Evolutionary conservation across 2,888 invertebrate genomes (phyloP).

Genomic region (Epistrophe grossulariae): DNA sequence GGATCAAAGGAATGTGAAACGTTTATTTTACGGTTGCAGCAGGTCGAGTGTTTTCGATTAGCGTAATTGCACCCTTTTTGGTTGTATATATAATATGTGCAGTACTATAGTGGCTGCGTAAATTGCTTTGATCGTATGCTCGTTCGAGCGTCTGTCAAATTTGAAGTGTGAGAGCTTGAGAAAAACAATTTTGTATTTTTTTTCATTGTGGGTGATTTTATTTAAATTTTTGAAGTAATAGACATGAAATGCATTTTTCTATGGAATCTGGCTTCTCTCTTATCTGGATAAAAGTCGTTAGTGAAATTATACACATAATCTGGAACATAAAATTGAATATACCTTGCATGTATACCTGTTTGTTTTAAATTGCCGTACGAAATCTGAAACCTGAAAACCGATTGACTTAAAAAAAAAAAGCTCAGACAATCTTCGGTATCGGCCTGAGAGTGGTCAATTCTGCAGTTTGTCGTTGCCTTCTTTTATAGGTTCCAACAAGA

Average conservation of each 20-base stretch:
- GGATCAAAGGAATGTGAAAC: slow-evolving; percentile 68
- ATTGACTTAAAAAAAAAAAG: no score
- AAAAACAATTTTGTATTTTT: slow-evolving; percentile 25
- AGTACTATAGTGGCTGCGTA: background rate
- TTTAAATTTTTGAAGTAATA: background rate
- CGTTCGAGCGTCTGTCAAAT: slow-evolving; percentile 49
- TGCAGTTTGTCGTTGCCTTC: no score
- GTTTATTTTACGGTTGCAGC: slow-evolving; percentile 44
- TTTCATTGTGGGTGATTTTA: background rate
- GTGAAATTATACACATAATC: no score
- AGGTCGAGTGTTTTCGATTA: slow-evolving; percentile 74
- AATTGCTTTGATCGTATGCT: slow-evolving; percentile 58
- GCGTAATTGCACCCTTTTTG: slow-evolving; percentile 64
- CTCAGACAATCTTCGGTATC: no score
- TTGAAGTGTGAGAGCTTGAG: slow-evolving; percentile 38
- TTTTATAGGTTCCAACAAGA: no score
- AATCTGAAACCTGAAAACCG: no score
- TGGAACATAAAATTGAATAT: no score
- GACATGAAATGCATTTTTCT: background rate
- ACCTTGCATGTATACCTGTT: no score
- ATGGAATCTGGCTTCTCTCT: no score
- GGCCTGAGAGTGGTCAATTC: no score
- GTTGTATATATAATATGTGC: background rate
- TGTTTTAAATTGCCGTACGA: no score
- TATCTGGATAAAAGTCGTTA: no score